Evolutionary conservation across 2,888 invertebrate species (phyloP).

Genomic region (Amblyjoppa proteus): DNA sequence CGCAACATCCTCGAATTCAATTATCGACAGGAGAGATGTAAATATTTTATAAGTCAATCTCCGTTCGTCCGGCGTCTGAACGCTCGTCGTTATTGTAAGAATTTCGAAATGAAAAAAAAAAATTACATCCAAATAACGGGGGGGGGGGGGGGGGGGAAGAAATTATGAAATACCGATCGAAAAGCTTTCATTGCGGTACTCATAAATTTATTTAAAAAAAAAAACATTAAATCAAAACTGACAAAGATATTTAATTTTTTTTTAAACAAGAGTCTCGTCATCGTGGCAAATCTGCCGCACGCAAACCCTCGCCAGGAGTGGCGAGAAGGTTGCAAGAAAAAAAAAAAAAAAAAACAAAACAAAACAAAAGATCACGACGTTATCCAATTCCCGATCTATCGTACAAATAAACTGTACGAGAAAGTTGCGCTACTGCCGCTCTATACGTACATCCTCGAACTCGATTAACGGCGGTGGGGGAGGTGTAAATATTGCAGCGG

Average conservation of each 20-base stretch:
- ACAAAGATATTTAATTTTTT: not conserved
- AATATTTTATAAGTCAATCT: conserved; percentile 13
- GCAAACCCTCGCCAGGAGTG: too few relatives aligned
- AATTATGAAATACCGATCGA: not conserved
- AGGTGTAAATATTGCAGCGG: conserved; percentile 47
- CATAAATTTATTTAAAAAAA: not conserved
- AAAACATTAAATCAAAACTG: not conserved
- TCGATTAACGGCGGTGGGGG: conserved; percentile 49
- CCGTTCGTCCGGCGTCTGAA: too few relatives aligned
- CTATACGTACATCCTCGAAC: conserved; percentile 66
- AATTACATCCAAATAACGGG: not conserved
- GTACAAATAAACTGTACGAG: too few relatives aligned
- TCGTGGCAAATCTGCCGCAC: too few relatives aligned
- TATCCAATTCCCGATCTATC: too few relatives aligned
- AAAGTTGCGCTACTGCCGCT: not conserved
- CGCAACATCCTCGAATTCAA: conserved; percentile 67
- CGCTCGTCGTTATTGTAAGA: too few relatives aligned
- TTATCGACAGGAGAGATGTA: conserved; percentile 32
- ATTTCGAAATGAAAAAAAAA: too few relatives aligned
- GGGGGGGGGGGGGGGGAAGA: too few relatives aligned
- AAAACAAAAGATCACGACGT: too few relatives aligned
- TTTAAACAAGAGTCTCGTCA: too few relatives aligned
- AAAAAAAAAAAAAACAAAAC: too few relatives aligned
- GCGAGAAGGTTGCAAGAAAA: too few relatives aligned
- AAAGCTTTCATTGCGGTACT: not conserved